Conservation (phyloP, 2,888 invertebrate species). For the Buathra laborator region DNA sequence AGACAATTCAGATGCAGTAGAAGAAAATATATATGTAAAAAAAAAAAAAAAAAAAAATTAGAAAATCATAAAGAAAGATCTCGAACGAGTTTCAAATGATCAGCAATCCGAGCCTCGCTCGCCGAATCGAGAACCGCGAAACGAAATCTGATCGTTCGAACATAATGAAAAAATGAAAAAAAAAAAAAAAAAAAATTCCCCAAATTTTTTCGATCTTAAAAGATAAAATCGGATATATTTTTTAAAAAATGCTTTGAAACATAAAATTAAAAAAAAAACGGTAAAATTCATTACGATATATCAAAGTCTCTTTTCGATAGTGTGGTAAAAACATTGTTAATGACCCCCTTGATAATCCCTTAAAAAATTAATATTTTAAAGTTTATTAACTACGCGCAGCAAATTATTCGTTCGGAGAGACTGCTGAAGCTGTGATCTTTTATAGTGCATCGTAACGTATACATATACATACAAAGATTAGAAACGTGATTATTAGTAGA, state of each 20-base stretch:
- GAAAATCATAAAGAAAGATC: not conserved
- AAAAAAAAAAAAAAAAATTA: not conserved
- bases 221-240: not conserved
- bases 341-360: too few species aligned
- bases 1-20: conserved; percentile 31
- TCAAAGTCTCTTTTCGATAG: not conserved
- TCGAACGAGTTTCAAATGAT: conserved; percentile 20
- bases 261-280: not conserved
- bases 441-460: not conserved
- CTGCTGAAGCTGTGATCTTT: not conserved
- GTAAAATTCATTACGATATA: not conserved
- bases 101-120: not conserved
- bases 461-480: not conserved
- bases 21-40: conserved; percentile 1
- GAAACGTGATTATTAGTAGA: conserved; percentile 46
- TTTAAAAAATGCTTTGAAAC: not conserved
- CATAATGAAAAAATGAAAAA: conserved; percentile 13
- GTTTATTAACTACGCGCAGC: not conserved
- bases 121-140: not conserved
- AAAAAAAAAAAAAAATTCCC: not conserved
- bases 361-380: not conserved
- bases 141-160: conserved; percentile 7
- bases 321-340: too few species aligned
- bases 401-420: not conserved
- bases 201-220: not conserved